Evolutionary conservation across 2,797 vertebrate species (phyloP).

Genomic region (Liparis tanakae): DNA sequence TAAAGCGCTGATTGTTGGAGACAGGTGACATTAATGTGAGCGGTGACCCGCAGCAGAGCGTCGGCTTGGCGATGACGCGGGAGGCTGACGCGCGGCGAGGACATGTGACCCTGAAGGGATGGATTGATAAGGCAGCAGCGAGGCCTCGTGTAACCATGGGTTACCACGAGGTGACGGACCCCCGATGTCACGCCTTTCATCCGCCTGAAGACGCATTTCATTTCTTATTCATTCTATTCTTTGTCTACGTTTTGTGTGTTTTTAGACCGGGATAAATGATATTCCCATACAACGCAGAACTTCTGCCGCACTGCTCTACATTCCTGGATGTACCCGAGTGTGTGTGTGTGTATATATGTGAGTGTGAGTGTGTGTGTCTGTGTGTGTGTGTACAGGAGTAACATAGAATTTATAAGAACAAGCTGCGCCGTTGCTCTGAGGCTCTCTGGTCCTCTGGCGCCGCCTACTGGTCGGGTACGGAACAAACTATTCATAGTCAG

Average conservation of each 20-base stretch:
- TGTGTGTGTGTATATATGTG: background rate
- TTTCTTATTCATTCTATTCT: too few species aligned
- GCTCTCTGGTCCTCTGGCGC: slow-evolving; percentile 45
- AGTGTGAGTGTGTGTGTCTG: background rate
- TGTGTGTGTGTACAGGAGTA: slow-evolving; percentile 8
- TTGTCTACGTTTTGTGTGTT: too few species aligned
- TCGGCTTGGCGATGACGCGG: background rate
- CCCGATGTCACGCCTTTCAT: too few species aligned
- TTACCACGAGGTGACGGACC: too few species aligned
- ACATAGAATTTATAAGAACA: slow-evolving; percentile 7
- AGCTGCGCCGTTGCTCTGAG: background rate
- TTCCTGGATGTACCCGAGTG: background rate
- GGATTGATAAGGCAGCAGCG: background rate
- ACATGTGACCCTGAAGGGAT: background rate
- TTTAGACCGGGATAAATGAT: too few species aligned
- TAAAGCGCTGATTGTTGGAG: background rate
- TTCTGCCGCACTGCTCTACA: too few species aligned
- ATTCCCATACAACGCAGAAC: too few species aligned
- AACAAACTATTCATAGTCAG: too few species aligned
- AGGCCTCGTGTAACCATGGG: background rate
- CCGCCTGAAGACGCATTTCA: too few species aligned
- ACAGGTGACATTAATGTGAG: background rate
- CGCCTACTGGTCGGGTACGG: slow-evolving; percentile 47
- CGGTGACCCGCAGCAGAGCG: too few species aligned
- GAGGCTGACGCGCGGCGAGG: background rate